Evolutionary conservation across 2,113 vertebrate species (phyloP).

Genomic region (Empidonax traillii): DNA sequence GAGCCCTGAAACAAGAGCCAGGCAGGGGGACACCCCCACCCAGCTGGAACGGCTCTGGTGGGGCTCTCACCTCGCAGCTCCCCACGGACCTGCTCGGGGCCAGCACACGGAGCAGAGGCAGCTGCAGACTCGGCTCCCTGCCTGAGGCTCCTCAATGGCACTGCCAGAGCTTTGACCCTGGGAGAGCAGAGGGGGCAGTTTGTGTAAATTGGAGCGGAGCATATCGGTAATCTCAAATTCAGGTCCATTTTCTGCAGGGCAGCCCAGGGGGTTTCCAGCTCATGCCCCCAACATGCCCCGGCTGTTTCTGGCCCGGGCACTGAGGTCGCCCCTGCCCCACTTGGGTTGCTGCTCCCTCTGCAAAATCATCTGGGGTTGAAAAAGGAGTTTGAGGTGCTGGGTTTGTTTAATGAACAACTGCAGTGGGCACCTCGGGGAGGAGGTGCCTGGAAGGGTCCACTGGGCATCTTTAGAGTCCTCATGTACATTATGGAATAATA

Average conservation of each 20-base stretch:
- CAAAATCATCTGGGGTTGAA: neutral
- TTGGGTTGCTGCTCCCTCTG: neutral
- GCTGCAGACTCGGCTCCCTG: accelerated
- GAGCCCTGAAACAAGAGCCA: neutral
- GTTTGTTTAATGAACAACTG: neutral
- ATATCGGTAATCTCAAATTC: accelerated
- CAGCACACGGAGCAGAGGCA: neutral
- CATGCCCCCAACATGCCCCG: accelerated
- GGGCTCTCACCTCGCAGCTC: neutral
- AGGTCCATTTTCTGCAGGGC: accelerated
- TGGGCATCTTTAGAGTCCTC: neutral
- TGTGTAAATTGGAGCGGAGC: accelerated
- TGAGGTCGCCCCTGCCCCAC: neutral
- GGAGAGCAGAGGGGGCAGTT: neutral
- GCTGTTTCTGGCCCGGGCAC: neutral
- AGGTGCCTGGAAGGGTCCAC: neutral
- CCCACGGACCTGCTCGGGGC: accelerated
- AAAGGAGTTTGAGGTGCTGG: neutral
- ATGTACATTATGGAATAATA: neutral
- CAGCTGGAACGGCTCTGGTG: accelerated
- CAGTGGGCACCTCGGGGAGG: neutral
- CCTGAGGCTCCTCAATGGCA: neutral
- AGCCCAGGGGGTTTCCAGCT: neutral
- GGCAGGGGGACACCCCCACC: accelerated
- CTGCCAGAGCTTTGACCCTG: neutral